Evolutionary conservation across 2,113 vertebrate genomes (phyloP).

Genomic region (Callithrix jacchus): DNA sequence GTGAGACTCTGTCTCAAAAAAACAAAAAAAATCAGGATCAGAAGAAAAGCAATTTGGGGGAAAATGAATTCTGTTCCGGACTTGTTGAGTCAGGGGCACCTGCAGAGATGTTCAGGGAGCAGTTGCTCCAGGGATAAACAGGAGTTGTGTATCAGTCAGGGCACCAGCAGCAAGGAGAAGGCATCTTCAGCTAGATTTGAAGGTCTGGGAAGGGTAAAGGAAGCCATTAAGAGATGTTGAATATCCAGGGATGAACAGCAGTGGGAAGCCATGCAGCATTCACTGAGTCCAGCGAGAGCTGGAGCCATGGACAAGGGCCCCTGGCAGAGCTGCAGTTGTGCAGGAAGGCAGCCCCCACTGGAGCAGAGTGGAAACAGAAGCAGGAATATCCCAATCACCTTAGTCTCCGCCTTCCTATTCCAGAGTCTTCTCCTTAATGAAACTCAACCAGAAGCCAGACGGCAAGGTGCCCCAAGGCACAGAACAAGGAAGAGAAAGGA

Average conservation of each 20-base stretch:
- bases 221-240: neutral
- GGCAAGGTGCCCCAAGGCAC: neutral
- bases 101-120: neutral
- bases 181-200: neutral
- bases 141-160: neutral
- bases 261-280: neutral
- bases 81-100: neutral
- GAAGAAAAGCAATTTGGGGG: neutral
- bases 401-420: neutral
- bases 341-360: neutral
- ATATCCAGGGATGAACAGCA: neutral
- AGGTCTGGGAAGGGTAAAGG: neutral
- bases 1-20: too few relatives aligned
- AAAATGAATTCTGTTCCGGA: neutral
- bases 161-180: neutral
- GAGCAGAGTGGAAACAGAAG: neutral
- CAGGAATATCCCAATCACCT: neutral
- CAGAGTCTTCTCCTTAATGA: neutral
- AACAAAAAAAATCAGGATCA: neutral
- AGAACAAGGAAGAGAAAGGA: neutral
- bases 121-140: neutral
- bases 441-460: neutral
- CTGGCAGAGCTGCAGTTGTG: neutral
- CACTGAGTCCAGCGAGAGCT: neutral
- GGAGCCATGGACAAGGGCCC: neutral